Evolutionary conservation across 23 tunicate genomes (phyloP).

Genomic region (Halocynthia roretzi): DNA sequence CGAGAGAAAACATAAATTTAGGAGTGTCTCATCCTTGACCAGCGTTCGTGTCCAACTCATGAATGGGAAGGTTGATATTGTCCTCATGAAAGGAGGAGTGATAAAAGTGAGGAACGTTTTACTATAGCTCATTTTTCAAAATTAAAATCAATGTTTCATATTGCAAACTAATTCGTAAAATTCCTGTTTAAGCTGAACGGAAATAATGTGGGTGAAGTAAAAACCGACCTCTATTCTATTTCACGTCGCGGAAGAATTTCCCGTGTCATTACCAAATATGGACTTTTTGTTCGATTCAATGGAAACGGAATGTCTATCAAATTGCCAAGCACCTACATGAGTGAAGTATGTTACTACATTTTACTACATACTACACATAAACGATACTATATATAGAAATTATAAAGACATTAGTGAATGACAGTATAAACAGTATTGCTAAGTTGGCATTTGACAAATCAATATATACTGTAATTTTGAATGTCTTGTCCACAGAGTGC

Average conservation of each 20-base stretch:
- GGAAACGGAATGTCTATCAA: slow-evolving; percentile 43
- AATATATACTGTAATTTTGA: no score
- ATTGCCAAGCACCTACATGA: slow-evolving; percentile 53
- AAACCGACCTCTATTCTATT: slow-evolving; percentile 9
- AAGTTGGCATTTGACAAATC: no score
- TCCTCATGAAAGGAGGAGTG: background rate
- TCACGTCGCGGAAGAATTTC: slow-evolving; percentile 20
- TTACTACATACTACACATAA: background rate
- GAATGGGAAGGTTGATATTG: background rate
- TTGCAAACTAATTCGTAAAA: background rate
- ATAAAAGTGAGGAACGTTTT: background rate
- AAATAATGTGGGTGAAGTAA: slow-evolving; percentile 3
- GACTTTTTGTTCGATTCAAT: slow-evolving; percentile 46
- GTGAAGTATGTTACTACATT: slow-evolving; percentile 27
- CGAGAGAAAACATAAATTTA: background rate
- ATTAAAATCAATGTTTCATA: background rate
- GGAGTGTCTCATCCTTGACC: slow-evolving; percentile 5
- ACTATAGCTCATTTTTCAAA: background rate
- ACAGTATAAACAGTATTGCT: background rate
- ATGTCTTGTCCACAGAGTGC: no score
- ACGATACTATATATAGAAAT: no score
- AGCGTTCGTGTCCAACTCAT: background rate
- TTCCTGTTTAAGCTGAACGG: slow-evolving; percentile 36
- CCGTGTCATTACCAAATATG: slow-evolving; percentile 20
- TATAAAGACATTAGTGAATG: background rate